phyloP scores from a whole-genome alignment of 2,113 vertebrate species.

The Fukomys damarensis region DNA sequence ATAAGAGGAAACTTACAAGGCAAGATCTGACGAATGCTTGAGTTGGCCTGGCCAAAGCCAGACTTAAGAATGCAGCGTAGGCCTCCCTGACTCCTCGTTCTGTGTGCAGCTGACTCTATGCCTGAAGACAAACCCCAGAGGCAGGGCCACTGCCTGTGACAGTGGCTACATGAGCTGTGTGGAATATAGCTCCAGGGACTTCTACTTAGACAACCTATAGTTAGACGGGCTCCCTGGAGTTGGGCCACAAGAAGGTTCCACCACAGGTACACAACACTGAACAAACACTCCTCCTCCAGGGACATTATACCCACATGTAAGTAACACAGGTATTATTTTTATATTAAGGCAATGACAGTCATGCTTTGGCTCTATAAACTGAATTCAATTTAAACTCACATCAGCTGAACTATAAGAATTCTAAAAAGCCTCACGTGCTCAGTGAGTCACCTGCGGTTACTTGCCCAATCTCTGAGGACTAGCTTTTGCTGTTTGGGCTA shows the following conservation, averaged over 20 bases:
- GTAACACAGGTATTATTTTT: background rate
- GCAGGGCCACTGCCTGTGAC: background rate
- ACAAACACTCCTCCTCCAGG: background rate
- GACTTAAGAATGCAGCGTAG: background rate
- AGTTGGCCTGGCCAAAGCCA: background rate
- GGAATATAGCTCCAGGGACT: background rate
- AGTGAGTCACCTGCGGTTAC: background rate
- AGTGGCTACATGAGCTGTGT: background rate
- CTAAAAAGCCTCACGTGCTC: background rate
- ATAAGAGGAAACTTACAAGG: background rate
- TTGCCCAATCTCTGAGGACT: background rate
- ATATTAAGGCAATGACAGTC: slow-evolving; percentile 27
- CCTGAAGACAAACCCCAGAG: background rate
- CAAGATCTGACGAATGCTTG: slow-evolving; percentile 35
- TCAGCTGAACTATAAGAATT: background rate
- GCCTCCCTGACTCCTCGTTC: background rate
- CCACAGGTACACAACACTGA: background rate
- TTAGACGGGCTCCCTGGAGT: background rate
- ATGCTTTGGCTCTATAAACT: background rate
- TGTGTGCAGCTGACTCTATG: background rate
- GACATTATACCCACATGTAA: background rate
- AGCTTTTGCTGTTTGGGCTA: background rate
- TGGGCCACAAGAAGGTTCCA: background rate
- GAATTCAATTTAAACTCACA: background rate
- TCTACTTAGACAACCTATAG: background rate